Evolutionary conservation across 2,797 vertebrate species (phyloP).

Genomic region (Gobio occitaniae): DNA sequence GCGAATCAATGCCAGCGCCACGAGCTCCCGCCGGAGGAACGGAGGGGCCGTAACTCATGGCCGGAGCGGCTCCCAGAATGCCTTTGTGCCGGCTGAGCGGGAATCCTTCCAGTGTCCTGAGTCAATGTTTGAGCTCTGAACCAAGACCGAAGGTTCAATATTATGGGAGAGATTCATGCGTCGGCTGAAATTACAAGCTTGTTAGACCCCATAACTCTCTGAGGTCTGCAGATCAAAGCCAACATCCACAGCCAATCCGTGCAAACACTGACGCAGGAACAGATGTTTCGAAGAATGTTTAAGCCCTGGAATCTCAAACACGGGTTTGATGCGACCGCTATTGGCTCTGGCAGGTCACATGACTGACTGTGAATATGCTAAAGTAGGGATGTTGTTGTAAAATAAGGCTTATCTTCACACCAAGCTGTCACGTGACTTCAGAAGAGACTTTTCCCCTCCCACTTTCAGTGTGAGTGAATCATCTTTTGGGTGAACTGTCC

Average conservation of each 20-base stretch:
- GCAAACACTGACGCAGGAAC: neutral
- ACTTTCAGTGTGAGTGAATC: too few relatives aligned
- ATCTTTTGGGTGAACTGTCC: neutral
- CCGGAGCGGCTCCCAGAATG: neutral
- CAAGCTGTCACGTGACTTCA: too few relatives aligned
- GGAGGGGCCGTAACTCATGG: constrained; percentile 49
- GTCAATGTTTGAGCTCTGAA: constrained; percentile 26
- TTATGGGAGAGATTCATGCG: neutral
- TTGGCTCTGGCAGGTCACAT: neutral
- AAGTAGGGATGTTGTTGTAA: neutral
- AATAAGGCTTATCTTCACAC: too few relatives aligned
- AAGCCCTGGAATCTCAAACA: neutral
- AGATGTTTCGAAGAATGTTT: neutral
- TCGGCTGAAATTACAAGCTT: neutral
- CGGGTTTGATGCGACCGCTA: neutral
- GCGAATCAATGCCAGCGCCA: constrained; percentile 40
- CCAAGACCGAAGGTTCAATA: constrained; percentile 11
- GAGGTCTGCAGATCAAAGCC: neutral
- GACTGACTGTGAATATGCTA: neutral
- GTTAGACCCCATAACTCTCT: constrained; percentile 1
- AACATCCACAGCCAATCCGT: neutral
- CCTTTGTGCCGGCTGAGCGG: constrained; percentile 48
- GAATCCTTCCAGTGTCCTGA: neutral
- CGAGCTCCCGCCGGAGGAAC: constrained; percentile 14
- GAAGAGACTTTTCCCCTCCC: too few relatives aligned